Conservation (phyloP, 64 coral and sea anemone genomes). For the Montipora capricornis region DNA sequence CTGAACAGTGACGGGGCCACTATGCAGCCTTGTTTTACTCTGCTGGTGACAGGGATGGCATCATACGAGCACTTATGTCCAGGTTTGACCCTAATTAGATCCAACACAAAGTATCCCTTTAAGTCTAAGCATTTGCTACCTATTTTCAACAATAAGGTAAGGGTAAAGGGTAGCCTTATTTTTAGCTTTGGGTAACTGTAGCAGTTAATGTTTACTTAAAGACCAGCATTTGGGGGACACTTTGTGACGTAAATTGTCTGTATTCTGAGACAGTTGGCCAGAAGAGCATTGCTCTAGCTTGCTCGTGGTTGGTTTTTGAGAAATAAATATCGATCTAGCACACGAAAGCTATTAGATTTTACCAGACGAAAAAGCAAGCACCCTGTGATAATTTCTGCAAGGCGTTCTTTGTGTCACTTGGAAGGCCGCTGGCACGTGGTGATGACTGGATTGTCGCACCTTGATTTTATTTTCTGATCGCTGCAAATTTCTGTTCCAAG, state of each 20-base stretch:
- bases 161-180: too few relatives aligned
- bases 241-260: too few relatives aligned
- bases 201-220: not conserved
- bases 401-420: not conserved
- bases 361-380: not conserved
- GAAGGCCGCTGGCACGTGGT: not conserved
- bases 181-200: too few relatives aligned
- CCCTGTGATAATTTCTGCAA: not conserved
- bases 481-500: not conserved
- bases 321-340: not conserved
- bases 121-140: too few relatives aligned
- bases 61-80: not conserved
- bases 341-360: too few relatives aligned
- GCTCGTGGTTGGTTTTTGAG: not conserved
- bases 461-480: not conserved
- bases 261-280: not conserved
- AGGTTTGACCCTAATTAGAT: too few relatives aligned
- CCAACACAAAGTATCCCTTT: too few relatives aligned
- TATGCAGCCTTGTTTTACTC: constrained; percentile 43
- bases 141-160: too few relatives aligned
- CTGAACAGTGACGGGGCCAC: constrained; percentile 26
- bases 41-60: constrained; percentile 17
- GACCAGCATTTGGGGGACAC: not conserved
- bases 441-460: not conserved
- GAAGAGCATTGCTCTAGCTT: not conserved